phyloP scores from a whole-genome alignment of 2,113 vertebrate genomes.

The Podarcis muralis region DNA sequence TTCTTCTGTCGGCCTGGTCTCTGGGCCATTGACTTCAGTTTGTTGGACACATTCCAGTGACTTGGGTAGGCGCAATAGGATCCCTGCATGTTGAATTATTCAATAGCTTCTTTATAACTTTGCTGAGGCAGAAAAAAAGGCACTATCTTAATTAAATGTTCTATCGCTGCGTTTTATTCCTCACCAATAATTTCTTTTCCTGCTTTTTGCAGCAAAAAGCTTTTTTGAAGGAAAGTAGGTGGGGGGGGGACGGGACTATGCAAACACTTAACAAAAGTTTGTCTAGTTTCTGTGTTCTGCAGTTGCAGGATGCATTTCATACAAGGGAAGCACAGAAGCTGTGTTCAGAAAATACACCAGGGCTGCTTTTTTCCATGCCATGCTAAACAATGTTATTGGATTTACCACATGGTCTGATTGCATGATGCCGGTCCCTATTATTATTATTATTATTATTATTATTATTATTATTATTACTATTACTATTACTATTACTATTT shows the following conservation, averaged over 20 bases:
- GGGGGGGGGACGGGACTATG: neutral
- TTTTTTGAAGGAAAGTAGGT: neutral
- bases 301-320: neutral
- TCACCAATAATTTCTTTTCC: neutral
- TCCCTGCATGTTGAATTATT: constrained; percentile 7
- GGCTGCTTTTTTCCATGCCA: neutral
- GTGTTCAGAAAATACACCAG: neutral
- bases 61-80: neutral
- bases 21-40: neutral
- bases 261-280: neutral
- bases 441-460: no score
- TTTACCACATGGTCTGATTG: neutral
- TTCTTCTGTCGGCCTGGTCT: neutral
- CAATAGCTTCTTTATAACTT: constrained; percentile 14
- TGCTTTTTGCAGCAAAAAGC: constrained; percentile 4
- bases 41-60: constrained; percentile 1
- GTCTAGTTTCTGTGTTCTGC: neutral
- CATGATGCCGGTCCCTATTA: neutral
- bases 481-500: no score
- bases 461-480: no score
- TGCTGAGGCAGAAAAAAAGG: constrained; percentile 18
- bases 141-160: constrained; percentile 9
- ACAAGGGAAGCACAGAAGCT: neutral
- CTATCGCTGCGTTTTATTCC: neutral
- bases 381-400: neutral